Evolutionary conservation across 30 jellyfish, hydroid and myxozoan species (phyloP).

Genomic region (Aurelia sp.): DNA sequence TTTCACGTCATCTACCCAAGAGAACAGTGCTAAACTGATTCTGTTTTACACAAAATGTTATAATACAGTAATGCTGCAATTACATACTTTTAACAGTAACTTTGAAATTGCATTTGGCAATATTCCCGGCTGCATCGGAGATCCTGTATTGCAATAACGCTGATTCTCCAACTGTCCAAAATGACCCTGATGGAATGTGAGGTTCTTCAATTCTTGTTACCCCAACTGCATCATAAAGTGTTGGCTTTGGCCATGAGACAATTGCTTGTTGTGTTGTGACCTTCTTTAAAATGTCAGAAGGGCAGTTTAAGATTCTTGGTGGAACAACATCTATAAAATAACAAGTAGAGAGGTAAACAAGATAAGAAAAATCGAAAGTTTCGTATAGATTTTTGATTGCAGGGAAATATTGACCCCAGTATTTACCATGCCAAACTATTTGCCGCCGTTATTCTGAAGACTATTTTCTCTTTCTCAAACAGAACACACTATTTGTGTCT

Average conservation of each 20-base stretch:
- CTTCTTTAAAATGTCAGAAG: constrained; percentile 56
- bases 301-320: constrained; percentile 82
- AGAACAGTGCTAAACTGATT: no score
- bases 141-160: constrained; percentile 76
- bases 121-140: constrained; percentile 87
- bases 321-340: constrained; percentile 63
- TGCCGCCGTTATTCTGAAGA: no score
- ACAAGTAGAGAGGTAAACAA: not conserved
- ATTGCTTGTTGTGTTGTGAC: constrained; percentile 19
- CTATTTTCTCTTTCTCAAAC: no score
- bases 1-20: no score
- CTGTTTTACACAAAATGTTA: no score
- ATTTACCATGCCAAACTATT: no score
- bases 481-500: no score
- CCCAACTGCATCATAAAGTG: constrained; percentile 92
- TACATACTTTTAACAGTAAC: constrained; percentile 87
- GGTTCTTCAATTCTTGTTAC: constrained; percentile 69
- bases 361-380: not conserved
- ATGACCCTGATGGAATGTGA: constrained; percentile 67
- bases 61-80: no score
- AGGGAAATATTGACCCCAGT: no score
- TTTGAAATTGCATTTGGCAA: constrained; percentile 79
- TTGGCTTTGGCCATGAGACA: constrained; percentile 86
- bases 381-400: no score
- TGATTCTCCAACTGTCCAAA: constrained; percentile 73